Conservation (phyloP, 2,888 invertebrate species). For the Tetranychus piercei region DNA sequence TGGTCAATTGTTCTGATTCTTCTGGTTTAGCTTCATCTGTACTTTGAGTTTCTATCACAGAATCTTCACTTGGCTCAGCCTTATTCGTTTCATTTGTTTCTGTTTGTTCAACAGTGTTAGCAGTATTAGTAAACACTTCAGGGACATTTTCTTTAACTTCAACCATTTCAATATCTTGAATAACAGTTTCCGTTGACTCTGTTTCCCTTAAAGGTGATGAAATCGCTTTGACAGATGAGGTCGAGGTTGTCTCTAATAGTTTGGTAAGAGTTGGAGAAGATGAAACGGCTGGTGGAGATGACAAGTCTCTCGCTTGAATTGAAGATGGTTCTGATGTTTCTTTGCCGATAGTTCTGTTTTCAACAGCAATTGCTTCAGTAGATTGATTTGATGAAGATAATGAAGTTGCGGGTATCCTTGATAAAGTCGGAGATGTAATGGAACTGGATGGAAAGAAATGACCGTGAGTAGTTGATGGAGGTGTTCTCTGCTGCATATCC, state of each 20-base stretch:
- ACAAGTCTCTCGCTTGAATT: not conserved
- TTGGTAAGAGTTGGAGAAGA: conserved; percentile 5
- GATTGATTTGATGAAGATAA: not conserved
- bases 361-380: not conserved
- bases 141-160: not conserved
- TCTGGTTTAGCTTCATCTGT: not conserved
- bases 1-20: not conserved
- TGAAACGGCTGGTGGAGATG: not conserved
- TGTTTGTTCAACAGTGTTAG: not conserved
- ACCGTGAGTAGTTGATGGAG: not conserved
- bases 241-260: not conserved
- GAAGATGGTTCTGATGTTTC: not conserved
- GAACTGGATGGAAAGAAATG: not conserved
- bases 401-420: not conserved
- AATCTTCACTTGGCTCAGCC: conserved; percentile 2
- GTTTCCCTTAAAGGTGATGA: not conserved
- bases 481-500: conserved; percentile 3
- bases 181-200: not conserved
- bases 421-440: not conserved
- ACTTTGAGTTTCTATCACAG: not conserved
- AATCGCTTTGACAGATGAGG: conserved; percentile 2
- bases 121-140: not conserved
- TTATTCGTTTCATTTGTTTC: not conserved
- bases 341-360: not conserved
- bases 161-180: not conserved